These are phyloP conservation scores for Leucophenga montana DNA, from an alignment of 2,888 invertebrate genomes.

Conservation along the genomic window DNA sequence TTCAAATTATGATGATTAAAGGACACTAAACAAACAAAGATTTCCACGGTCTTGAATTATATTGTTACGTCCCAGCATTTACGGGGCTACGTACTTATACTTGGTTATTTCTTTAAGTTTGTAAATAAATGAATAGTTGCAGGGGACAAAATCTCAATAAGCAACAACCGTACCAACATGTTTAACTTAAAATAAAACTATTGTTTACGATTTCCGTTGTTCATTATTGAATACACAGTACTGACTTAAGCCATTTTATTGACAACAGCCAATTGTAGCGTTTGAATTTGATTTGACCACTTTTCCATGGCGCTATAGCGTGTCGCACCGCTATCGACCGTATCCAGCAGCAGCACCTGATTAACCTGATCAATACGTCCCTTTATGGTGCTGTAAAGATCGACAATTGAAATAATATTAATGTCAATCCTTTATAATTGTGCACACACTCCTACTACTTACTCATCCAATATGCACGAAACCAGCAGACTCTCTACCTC, in stretches of 20 bases:
- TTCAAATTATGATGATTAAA: too few relatives aligned
- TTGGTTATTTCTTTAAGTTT: too few relatives aligned
- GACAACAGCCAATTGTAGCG: slow-evolving; percentile 90
- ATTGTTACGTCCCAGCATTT: too few relatives aligned
- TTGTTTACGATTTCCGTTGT: neutral
- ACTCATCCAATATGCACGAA: slow-evolving; percentile 98
- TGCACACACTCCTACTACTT: slow-evolving; percentile 72
- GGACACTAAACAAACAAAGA: too few relatives aligned
- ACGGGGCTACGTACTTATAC: too few relatives aligned
- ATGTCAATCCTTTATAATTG: too few relatives aligned
- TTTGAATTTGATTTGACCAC: slow-evolving; percentile 93
- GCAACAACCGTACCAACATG: too few relatives aligned
- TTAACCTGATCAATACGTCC: slow-evolving; percentile 95
- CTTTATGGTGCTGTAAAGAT: slow-evolving; percentile 82
- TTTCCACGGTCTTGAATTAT: too few relatives aligned
- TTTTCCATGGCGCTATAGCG: slow-evolving; percentile 95
- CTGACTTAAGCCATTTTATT: slow-evolving; percentile 89
- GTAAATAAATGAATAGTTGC: too few relatives aligned
- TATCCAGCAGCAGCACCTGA: slow-evolving; percentile 90
- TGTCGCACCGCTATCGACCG: slow-evolving; percentile 85
- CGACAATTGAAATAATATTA: too few relatives aligned
- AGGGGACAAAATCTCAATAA: too few relatives aligned
- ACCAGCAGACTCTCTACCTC: slow-evolving; percentile 98
- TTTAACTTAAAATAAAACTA: too few relatives aligned
- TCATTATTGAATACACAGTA: slow-evolving; percentile 26